Evolutionary conservation across 2,113 vertebrate genomes (phyloP), one percentile per base, ranked within the genome.

Genomic region (Chelonoidis abingdonii): DNA sequence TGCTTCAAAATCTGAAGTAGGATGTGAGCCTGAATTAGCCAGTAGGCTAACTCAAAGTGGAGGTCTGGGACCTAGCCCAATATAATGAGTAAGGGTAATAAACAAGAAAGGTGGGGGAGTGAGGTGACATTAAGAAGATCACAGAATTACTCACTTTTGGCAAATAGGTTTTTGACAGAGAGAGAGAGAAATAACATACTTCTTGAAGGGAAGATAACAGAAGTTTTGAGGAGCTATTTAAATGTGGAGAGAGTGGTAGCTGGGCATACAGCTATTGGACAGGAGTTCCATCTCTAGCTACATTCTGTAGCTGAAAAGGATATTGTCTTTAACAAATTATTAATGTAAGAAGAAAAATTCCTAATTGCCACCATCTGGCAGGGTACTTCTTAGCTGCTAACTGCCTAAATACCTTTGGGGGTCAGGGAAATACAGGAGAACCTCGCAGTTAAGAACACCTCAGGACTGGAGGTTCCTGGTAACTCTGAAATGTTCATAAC

Each of bases 351-450:
- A 27, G 24, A 11, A 78, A 78, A 41, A 79, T 41, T 75, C 50
- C 21, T 31, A 49, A 80, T 3, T 19, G 11, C 35, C 56, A 3
- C 25, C 38, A 5, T 7, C 0, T 10, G 22, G 12, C 52, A 31
- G 24, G 31, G 41, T 17, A n/a, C 6, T 14, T 5, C 65, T n/a
- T 72, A 38, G 22, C 54, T 78, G 6, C 11, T 78, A 59, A 2
- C n/a, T 76, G 62, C 4, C 54, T 47, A 49, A 10, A 41, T 25
- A 47, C 24, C 24, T 78, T 78, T 47, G 44, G 41, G 41, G 4
- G 10, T 78, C 35, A 19, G 21, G 11, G 11, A 25, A 19, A 10
- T 5, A 31, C 0, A 29, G 57, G 27, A 27, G 57, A 59, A 59
- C 25, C 12, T 59, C 57, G 29, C 10, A 27, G 25, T 59, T 29